These are phyloP conservation scores for Paramormyrops hopkinsi DNA, from an alignment of 2,797 vertebrate species.

Conservation along the genomic window DNA sequence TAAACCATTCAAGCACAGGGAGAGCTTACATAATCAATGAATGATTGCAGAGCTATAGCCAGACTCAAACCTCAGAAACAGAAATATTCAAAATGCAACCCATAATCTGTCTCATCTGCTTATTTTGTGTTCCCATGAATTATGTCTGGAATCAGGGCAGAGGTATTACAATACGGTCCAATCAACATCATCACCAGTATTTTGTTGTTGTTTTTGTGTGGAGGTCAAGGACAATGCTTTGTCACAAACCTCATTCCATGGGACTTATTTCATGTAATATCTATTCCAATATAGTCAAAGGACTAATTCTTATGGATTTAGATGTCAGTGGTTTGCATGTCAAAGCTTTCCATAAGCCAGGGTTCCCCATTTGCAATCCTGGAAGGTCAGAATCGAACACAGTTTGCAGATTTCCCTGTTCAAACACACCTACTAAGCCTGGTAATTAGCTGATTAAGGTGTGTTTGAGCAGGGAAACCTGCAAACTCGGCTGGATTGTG, in stretches of 20 bases:
- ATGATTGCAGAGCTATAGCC: neutral
- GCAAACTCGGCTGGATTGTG: neutral
- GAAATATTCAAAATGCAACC: neutral
- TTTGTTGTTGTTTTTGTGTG: neutral
- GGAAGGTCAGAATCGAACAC: neutral
- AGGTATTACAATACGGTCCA: neutral
- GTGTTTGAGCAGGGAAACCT: neutral
- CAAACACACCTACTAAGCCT: neutral
- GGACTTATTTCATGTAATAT: neutral
- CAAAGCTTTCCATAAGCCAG: neutral
- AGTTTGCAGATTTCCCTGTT: neutral
- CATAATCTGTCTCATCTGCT: neutral
- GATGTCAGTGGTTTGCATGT: neutral
- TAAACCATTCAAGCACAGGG: neutral
- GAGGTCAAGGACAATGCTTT: neutral
- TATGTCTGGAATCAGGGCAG: neutral
- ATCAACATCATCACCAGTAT: neutral
- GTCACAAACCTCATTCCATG: neutral
- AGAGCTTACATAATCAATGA: neutral
- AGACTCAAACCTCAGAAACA: neutral
- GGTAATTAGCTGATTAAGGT: neutral
- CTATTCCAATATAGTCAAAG: neutral
- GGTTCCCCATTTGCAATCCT: neutral
- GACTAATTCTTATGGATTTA: neutral
- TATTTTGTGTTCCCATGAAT: neutral